phyloP scores from a whole-genome alignment of 2,888 invertebrate genomes.

The Fragum sueziense region DNA sequence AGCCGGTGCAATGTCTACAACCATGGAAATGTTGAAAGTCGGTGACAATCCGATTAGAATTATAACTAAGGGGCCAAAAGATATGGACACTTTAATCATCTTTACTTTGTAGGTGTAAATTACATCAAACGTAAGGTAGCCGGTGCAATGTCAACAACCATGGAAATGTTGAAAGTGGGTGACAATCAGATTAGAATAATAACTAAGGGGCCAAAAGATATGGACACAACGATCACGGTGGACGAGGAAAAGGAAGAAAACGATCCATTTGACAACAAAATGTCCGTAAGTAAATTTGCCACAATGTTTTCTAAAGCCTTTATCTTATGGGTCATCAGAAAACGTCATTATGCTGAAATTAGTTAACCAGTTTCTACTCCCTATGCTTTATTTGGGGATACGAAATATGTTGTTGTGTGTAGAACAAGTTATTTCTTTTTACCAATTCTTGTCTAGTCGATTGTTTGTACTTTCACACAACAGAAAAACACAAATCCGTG shows the following conservation, averaged over 20 bases:
- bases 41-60: constrained; percentile 47
- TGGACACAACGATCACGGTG: constrained; percentile 43
- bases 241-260: constrained; percentile 44
- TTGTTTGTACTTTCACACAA: too few relatives aligned
- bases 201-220: constrained; percentile 54
- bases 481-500: too few relatives aligned
- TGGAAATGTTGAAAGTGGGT: constrained; percentile 42
- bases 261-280: constrained; percentile 54
- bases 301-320: too few relatives aligned
- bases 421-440: too few relatives aligned
- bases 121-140: constrained; percentile 57
- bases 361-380: not conserved
- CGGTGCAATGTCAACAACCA: constrained; percentile 44
- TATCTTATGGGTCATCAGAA: too few relatives aligned
- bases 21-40: constrained; percentile 44
- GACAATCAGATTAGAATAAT: constrained; percentile 50
- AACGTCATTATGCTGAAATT: not conserved
- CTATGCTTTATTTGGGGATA: too few relatives aligned
- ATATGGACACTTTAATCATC: constrained; percentile 48
- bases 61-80: constrained; percentile 53
- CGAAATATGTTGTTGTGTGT: too few relatives aligned
- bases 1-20: constrained; percentile 47
- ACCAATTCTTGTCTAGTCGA: too few relatives aligned
- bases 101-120: constrained; percentile 48
- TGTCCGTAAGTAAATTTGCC: constrained; percentile 39